Evolutionary conservation across 2,888 invertebrate genomes (phyloP).

Genomic region (Sarcophaga rosellei): DNA sequence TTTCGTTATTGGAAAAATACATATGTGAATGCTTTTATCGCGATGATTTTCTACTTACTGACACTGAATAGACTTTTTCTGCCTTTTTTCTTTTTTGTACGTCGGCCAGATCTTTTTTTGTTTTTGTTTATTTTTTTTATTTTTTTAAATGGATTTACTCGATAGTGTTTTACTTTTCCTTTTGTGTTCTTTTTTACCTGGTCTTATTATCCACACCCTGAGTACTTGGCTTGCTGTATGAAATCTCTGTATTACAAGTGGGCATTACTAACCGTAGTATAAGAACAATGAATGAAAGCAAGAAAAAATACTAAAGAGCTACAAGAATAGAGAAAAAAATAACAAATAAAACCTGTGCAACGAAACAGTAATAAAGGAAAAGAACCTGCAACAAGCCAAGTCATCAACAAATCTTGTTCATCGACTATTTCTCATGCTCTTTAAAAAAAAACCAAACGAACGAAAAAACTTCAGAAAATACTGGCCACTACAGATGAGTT

Average conservation of each 20-base stretch:
- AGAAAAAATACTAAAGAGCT: background rate
- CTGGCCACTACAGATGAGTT: slow-evolving; percentile 3
- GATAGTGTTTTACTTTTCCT: slow-evolving; percentile 1
- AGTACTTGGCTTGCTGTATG: slow-evolving; percentile 50
- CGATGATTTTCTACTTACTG: slow-evolving; percentile 8
- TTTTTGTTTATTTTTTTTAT: slow-evolving; percentile 9
- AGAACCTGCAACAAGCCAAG: slow-evolving; percentile 53
- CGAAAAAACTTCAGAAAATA: too few species aligned
- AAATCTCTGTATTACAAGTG: slow-evolving; percentile 65
- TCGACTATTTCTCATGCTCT: background rate
- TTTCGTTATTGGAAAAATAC: too few species aligned
- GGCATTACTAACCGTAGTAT: slow-evolving; percentile 43
- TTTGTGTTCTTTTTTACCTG: background rate
- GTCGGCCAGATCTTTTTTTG: too few species aligned
- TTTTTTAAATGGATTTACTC: slow-evolving; percentile 7
- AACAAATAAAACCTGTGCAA: slow-evolving; percentile 18
- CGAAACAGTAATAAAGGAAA: slow-evolving; percentile 49
- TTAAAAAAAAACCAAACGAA: too few species aligned
- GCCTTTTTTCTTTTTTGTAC: background rate
- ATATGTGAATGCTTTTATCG: slow-evolving; percentile 1
- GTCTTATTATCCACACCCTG: slow-evolving; percentile 35
- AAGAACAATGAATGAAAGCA: too few species aligned
- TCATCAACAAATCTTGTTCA: slow-evolving; percentile 45
- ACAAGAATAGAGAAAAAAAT: slow-evolving; percentile 5
- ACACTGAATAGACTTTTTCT: background rate